phyloP scores from a whole-genome alignment of 2,797 vertebrate species.

The Xenops minutus region DNA sequence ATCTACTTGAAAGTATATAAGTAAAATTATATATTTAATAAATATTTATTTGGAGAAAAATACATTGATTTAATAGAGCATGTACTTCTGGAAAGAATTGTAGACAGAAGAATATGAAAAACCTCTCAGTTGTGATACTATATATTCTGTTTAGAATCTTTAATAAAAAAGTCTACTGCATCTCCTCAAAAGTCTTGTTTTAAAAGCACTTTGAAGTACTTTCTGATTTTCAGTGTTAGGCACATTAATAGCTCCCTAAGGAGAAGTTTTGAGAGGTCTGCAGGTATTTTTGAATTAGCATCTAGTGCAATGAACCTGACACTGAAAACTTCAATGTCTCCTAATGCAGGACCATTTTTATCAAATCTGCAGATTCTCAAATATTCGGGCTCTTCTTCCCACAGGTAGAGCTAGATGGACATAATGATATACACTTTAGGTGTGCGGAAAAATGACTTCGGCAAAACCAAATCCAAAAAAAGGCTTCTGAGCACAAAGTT shows the following conservation, averaged over 20 bases:
- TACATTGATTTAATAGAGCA: background rate
- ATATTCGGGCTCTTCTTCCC: background rate
- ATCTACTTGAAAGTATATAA: background rate
- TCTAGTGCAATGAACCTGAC: background rate
- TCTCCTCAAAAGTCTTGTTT: background rate
- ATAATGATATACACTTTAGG: background rate
- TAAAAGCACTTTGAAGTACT: background rate
- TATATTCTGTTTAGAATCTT: background rate
- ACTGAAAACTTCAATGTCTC: background rate
- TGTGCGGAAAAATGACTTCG: background rate
- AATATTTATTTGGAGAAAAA: background rate
- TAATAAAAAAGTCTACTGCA: background rate
- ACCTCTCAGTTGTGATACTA: background rate
- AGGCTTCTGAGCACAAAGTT: background rate
- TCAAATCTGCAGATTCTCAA: background rate
- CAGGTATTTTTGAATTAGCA: background rate
- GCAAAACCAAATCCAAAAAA: background rate
- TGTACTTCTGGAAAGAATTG: background rate
- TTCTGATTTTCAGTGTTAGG: background rate
- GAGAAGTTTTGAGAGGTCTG: background rate
- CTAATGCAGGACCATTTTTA: background rate
- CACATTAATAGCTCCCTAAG: background rate
- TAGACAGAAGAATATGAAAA: background rate
- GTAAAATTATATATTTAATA: background rate
- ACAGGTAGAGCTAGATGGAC: rapidly evolving